phyloP scores from a whole-genome alignment of 2,113 vertebrate species.

The Passer domesticus region DNA sequence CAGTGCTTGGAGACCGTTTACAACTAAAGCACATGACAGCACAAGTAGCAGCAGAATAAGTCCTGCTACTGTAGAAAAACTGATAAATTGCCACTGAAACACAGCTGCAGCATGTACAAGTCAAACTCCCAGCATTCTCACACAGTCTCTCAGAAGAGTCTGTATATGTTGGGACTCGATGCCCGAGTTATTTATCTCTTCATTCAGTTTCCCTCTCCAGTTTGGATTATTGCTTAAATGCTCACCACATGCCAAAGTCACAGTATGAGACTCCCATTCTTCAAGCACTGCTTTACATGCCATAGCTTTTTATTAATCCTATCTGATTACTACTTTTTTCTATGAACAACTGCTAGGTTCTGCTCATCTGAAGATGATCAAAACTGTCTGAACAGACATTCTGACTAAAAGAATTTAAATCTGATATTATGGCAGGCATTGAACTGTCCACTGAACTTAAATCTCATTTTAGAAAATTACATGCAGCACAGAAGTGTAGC shows the following conservation, averaged over 20 bases:
- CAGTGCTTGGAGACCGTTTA: not conserved
- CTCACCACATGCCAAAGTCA: not conserved
- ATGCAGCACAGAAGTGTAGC: not conserved
- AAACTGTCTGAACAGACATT: not conserved
- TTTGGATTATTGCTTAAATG: not conserved
- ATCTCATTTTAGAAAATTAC: not conserved
- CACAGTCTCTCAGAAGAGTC: not conserved
- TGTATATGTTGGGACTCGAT: not conserved
- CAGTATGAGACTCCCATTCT: not conserved
- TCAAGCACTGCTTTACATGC: not conserved
- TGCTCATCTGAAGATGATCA: not conserved
- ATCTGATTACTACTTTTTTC: not conserved
- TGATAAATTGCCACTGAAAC: not conserved
- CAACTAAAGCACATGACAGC: not conserved
- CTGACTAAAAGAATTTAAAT: not conserved
- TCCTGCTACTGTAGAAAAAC: not conserved
- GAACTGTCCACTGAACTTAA: not conserved
- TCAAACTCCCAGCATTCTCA: not conserved
- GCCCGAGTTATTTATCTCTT: not conserved
- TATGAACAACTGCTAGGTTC: not conserved
- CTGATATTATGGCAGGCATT: not conserved
- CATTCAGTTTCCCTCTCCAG: not conserved
- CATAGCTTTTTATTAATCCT: not conserved
- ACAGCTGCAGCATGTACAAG: not conserved
- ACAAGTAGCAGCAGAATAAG: not conserved